Conservation (phyloP, 2,888 invertebrate species). For the Dorcus hopei region DNA sequence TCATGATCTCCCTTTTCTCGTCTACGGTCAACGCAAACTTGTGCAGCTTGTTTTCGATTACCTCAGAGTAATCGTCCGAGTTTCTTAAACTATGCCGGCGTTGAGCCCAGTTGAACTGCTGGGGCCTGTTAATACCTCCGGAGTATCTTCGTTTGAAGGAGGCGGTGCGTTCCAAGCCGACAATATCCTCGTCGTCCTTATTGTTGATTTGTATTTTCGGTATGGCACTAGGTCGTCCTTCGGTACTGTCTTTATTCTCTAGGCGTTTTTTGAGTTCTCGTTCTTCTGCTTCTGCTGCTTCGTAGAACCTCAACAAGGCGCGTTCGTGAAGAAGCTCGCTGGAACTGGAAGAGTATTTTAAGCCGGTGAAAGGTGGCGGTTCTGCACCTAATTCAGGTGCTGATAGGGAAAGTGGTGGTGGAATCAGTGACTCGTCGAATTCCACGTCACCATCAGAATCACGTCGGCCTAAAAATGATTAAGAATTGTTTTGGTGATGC, state of each 20-base stretch:
- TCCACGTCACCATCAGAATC: constrained; percentile 54
- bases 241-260: constrained; percentile 23
- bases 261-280: constrained; percentile 49
- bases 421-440: constrained; percentile 64
- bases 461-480: constrained; percentile 27
- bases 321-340: constrained; percentile 79
- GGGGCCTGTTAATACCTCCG: constrained; percentile 46
- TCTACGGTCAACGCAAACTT: constrained; percentile 30
- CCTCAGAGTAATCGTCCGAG: constrained; percentile 35
- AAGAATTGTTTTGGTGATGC: constrained; percentile 6
- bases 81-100: constrained; percentile 41
- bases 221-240: constrained; percentile 31
- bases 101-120: constrained; percentile 43
- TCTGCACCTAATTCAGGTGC: constrained; percentile 73
- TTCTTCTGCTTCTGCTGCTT: constrained; percentile 73
- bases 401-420: constrained; percentile 79
- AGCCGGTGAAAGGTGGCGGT: constrained; percentile 52
- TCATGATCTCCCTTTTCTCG: constrained; percentile 34
- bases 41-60: constrained; percentile 34
- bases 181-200: constrained; percentile 51
- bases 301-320: constrained; percentile 78
- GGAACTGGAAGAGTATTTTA: constrained; percentile 75
- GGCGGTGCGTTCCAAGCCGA: constrained; percentile 49
- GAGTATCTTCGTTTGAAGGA: constrained; percentile 52
- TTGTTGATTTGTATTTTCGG: constrained; percentile 54